Conservation (phyloP, 2,113 vertebrate genomes). For the Microcebus lehilahytsara region DNA sequence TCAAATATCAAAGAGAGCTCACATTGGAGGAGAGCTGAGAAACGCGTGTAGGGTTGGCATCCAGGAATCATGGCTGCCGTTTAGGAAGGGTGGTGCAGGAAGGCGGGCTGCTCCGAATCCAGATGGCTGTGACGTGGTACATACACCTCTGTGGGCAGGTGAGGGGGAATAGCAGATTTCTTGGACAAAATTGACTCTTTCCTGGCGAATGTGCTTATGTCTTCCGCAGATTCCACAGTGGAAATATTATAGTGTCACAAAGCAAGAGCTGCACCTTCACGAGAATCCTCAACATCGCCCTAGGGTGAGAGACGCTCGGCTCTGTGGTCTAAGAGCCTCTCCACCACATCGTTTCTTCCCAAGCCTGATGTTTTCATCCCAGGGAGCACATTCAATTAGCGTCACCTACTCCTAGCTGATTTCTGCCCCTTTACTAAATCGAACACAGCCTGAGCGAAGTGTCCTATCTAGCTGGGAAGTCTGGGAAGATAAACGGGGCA, state of each 20-base stretch:
- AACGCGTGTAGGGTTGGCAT: neutral
- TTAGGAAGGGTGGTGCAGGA: neutral
- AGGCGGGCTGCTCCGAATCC: neutral
- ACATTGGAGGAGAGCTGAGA: neutral
- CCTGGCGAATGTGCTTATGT: neutral
- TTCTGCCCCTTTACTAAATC: neutral
- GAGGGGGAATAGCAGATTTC: neutral
- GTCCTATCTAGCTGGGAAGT: neutral
- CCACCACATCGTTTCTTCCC: neutral
- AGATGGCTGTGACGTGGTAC: neutral
- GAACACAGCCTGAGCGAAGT: neutral
- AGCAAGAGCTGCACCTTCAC: neutral
- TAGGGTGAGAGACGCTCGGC: neutral
- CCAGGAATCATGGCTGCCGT: neutral
- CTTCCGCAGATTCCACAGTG: neutral
- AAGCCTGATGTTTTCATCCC: neutral
- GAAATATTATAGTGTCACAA: neutral
- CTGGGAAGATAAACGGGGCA: neutral
- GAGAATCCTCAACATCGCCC: neutral
- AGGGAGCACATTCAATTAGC: neutral
- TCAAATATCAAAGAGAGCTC: constrained; percentile 45
- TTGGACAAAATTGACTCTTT: neutral
- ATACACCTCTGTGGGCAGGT: neutral
- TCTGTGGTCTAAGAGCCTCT: neutral
- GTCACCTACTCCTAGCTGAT: fast-evolving